These are phyloP conservation scores for Romanogobio albipinnatus DNA, from an alignment of 2,113 vertebrate genomes.

Conservation along the genomic window DNA sequence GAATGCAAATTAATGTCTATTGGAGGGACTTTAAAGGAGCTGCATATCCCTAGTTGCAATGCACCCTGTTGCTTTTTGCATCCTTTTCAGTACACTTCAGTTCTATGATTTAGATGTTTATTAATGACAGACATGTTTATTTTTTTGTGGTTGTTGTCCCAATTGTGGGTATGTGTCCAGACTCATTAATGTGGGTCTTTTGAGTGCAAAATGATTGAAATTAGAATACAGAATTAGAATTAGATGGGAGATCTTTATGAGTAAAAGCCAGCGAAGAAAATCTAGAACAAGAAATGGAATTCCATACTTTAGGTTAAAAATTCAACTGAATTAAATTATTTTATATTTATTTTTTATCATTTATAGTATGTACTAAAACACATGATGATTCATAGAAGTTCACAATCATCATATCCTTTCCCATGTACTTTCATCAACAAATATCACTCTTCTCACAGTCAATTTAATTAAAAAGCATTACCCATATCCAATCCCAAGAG, in stretches of 20 bases:
- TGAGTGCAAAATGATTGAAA: slow-evolving; percentile 20
- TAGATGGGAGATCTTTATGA: not conserved
- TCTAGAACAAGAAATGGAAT: not conserved
- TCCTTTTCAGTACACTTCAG: slow-evolving; percentile 27
- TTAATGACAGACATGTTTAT: not conserved
- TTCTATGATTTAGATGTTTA: slow-evolving; percentile 22
- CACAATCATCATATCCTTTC: not conserved
- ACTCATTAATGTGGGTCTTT: slow-evolving; percentile 2
- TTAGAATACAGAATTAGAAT: not conserved
- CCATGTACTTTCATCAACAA: slow-evolving; percentile 20
- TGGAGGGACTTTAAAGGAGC: slow-evolving; percentile 36
- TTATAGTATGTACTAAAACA: not conserved
- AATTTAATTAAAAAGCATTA: slow-evolving; percentile 36
- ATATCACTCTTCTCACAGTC: slow-evolving; percentile 31
- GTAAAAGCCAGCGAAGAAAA: slow-evolving; percentile 3
- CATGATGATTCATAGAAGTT: not conserved
- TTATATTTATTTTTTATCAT: not conserved
- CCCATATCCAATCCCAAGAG: slow-evolving; percentile 2
- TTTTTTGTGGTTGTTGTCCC: not conserved
- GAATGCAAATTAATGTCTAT: slow-evolving; percentile 38
- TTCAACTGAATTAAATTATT: not conserved
- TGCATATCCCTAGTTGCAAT: slow-evolving; percentile 1
- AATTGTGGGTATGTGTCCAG: slow-evolving; percentile 33
- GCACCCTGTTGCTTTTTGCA: slow-evolving; percentile 20
- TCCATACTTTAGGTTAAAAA: not conserved